Evolutionary conservation across 2,113 vertebrate species (phyloP).

Genomic region (Coptodon rendalli): DNA sequence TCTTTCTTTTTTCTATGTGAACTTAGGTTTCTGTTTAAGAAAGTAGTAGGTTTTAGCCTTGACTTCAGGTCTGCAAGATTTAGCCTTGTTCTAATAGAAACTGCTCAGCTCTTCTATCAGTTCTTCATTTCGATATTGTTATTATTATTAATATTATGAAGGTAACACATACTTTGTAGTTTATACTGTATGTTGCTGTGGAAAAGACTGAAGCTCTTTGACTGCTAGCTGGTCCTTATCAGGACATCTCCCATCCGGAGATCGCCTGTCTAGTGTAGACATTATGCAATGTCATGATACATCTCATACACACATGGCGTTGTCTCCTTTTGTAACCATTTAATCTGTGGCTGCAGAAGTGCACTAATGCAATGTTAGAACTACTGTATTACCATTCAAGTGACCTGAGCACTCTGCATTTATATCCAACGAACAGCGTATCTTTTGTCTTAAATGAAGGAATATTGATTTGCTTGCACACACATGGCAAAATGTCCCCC

Average conservation of each 20-base stretch:
- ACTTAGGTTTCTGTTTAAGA: slow-evolving; percentile 23
- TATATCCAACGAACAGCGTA: slow-evolving; percentile 4
- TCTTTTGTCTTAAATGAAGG: slow-evolving; percentile 35
- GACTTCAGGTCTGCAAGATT: slow-evolving; percentile 57
- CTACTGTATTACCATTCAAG: slow-evolving; percentile 54
- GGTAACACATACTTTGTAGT: slow-evolving; percentile 31
- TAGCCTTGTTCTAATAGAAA: slow-evolving; percentile 54
- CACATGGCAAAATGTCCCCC: not conserved
- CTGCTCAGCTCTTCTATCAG: slow-evolving; percentile 33
- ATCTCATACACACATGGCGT: slow-evolving; percentile 12
- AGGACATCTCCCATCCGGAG: slow-evolving; percentile 13
- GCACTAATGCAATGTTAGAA: slow-evolving; percentile 50
- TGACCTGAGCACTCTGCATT: slow-evolving; percentile 43
- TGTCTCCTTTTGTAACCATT: slow-evolving; percentile 23
- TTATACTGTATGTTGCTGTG: slow-evolving; percentile 44
- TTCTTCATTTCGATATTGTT: slow-evolving; percentile 7
- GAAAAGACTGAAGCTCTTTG: slow-evolving; percentile 46
- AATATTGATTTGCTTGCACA: not conserved
- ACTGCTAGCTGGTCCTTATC: slow-evolving; percentile 25
- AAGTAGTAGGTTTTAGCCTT: slow-evolving; percentile 56
- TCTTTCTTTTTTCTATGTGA: slow-evolving; percentile 39
- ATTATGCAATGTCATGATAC: slow-evolving; percentile 52
- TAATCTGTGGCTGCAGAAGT: slow-evolving; percentile 34
- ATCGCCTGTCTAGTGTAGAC: slow-evolving; percentile 38
- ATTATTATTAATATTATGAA: slow-evolving; percentile 1